Percentiles rank a stretch among this genome's conserved stretches.
These are phyloP conservation scores for Calonectris borealis DNA, from an alignment of 2,113 vertebrate species.

Conservation along the genomic window DNA sequence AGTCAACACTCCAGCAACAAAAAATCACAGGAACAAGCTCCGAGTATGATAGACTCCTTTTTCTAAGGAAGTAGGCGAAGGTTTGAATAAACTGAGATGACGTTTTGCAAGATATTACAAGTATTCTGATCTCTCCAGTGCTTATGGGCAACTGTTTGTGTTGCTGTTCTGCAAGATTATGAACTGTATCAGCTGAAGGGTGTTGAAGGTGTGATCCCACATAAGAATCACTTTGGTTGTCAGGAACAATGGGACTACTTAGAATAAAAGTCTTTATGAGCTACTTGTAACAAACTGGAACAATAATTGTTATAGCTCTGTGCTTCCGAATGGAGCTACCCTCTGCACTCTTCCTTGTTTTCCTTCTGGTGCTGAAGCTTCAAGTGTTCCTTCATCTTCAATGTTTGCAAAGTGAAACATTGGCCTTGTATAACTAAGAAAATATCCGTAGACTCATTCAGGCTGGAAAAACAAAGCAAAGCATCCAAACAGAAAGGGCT, in stretches of 20 bases:
- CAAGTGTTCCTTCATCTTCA: conserved; percentile 69
- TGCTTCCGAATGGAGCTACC: conserved; percentile 63
- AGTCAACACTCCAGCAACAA: conserved; percentile 26
- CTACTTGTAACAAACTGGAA: conserved; percentile 69
- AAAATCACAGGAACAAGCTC: not conserved
- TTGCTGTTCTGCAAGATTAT: conserved; percentile 53
- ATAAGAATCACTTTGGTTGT: conserved; percentile 59
- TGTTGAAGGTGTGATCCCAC: conserved; percentile 32
- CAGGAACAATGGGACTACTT: conserved; percentile 32
- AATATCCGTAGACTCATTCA: conserved; percentile 58
- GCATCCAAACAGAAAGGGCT: conserved; percentile 28
- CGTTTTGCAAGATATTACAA: not conserved
- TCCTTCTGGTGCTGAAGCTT: conserved; percentile 78
- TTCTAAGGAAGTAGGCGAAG: not conserved
- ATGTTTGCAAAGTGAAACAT: conserved; percentile 62
- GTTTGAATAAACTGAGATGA: not conserved
- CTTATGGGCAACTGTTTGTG: not conserved
- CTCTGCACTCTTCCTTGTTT: conserved; percentile 62
- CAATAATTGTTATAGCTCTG: conserved; percentile 56
- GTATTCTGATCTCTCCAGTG: not conserved
- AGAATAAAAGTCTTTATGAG: conserved; percentile 46
- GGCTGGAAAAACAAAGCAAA: conserved; percentile 54
- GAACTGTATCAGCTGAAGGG: not conserved
- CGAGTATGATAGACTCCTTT: not conserved
- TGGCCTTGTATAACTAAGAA: conserved; percentile 63